Evolutionary conservation across 2,888 invertebrate species (phyloP), one percentile per base, ranked within the genome.

Genomic region (Euplexia lucipara): DNA sequence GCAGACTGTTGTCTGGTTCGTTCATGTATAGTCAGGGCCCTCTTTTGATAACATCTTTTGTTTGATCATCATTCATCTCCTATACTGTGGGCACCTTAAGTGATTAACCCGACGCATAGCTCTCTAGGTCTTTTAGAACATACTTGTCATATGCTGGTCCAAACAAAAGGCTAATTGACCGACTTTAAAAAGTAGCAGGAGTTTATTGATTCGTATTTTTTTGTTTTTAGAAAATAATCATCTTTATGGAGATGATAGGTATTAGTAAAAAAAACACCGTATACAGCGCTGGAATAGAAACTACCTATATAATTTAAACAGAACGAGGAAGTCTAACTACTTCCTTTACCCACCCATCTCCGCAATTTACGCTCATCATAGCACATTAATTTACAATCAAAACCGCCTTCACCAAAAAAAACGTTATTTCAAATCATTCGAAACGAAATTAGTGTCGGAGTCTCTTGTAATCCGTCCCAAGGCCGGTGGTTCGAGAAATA

Each of bases 401-500:
- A 60, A 39, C 51, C 75, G 48, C 18, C 51, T 60, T 51, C 32
- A 70, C 48, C 6, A 52, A 75, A 77, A 75, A 77, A 71, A 65
- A 75, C 51, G 12, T 58, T 48, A 68, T 68, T 78, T 73, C 73
- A 78, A 79, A 79, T 78, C 49, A 75, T 66, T 73, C 51, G 63
- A 69, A 62, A 70, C 70, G 57, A 78, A 78, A 80, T 79, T 78
- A 75, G 70, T 66, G 62, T 66, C 68, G 41, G 51, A 45, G 63
- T 49, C 39, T 58, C 72, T 18, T 75, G 76, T 75, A 71, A 75
- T 75, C 69, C 73, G 75, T 56, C 71, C 71, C 82, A 83, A 84
- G 84, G 82, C 71, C 83, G 79, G 67, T 54, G 52, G 73, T 85
- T 81, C 61, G 77, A 79, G 81, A 82, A 86, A 81, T 70, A 70